Evolutionary conservation across 2,797 vertebrate species (phyloP).

Genomic region (Micropoecilia bifurca): DNA sequence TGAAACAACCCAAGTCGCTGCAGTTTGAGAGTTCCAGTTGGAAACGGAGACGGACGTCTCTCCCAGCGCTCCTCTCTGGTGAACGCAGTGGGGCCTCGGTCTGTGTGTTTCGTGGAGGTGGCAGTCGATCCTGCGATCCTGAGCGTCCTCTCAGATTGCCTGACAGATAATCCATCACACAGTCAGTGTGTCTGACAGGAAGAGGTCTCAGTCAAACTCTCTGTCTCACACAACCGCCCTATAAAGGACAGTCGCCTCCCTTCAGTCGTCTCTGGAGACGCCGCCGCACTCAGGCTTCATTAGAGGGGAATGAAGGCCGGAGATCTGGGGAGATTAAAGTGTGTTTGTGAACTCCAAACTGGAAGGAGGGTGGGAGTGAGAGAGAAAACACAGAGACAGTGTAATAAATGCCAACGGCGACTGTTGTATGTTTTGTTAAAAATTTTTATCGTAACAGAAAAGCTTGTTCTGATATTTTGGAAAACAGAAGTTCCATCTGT

Average conservation of each 20-base stretch:
- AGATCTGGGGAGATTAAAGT: slow-evolving; percentile 26
- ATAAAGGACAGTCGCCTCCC: slow-evolving; percentile 66
- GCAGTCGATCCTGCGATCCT: slow-evolving; percentile 76
- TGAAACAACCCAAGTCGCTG: slow-evolving; percentile 16
- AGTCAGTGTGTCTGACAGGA: slow-evolving; percentile 78
- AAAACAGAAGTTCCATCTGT: too few species aligned
- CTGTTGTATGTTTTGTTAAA: too few species aligned
- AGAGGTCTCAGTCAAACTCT: slow-evolving; percentile 68
- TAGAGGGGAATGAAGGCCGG: slow-evolving; percentile 35
- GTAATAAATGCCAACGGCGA: too few species aligned
- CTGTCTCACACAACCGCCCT: slow-evolving; percentile 35
- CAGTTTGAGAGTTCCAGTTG: slow-evolving; percentile 18
- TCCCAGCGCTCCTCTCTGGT: slow-evolving; percentile 28
- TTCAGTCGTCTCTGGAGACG: slow-evolving; percentile 44
- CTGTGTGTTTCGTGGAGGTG: slow-evolving; percentile 39
- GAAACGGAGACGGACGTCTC: slow-evolving; percentile 5
- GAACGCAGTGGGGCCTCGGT: slow-evolving; percentile 14
- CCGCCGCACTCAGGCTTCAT: slow-evolving; percentile 52
- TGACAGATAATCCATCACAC: slow-evolving; percentile 85
- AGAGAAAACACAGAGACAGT: not conserved
- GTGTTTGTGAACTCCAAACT: not conserved
- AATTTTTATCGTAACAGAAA: too few species aligned
- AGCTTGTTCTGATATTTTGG: too few species aligned
- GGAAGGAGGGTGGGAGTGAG: not conserved
- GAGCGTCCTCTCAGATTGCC: slow-evolving; percentile 75